Evolutionary conservation across 37 sponge, comb jelly and placozoan genomes (phyloP).

Genomic region (Tethya wilhelma): DNA sequence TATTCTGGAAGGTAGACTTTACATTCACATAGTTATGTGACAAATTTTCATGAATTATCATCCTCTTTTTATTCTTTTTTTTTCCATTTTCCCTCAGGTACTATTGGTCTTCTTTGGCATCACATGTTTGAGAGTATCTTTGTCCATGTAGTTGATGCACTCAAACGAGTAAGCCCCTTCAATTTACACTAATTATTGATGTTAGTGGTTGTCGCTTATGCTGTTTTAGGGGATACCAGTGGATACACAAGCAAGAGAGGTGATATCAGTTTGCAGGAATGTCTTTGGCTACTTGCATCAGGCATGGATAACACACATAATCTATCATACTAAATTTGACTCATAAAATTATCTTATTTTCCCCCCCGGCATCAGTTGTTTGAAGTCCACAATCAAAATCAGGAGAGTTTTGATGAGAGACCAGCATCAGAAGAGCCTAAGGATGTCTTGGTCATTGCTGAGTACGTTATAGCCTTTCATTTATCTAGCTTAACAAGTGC

Average conservation of each 20-base stretch:
- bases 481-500: too few relatives aligned
- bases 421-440: too few relatives aligned
- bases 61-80: not conserved
- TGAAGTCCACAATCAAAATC: too few relatives aligned
- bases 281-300: conserved; percentile 28
- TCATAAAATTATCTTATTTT: too few relatives aligned
- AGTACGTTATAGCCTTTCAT: too few relatives aligned
- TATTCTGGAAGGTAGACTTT: not conserved
- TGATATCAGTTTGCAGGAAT: conserved; percentile 21
- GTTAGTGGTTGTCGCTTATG: not conserved
- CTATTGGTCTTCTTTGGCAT: conserved; percentile 33
- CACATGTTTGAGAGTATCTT: conserved; percentile 18
- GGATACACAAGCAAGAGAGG: not conserved
- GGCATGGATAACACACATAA: conserved; percentile 1
- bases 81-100: conserved; percentile 1
- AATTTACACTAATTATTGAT: not conserved
- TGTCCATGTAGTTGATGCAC: conserved; percentile 6
- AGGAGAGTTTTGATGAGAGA: too few relatives aligned
- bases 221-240: not conserved
- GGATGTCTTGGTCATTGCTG: too few relatives aligned
- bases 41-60: not conserved
- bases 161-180: conserved; percentile 17
- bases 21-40: not conserved
- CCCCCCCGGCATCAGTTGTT: too few relatives aligned
- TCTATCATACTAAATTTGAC: too few relatives aligned